A percentile compares a stretch with the other conserved stretches of the same genome.
phyloP scores from a whole-genome alignment of 2,113 vertebrate genomes.

The Tetrao urogallus region DNA sequence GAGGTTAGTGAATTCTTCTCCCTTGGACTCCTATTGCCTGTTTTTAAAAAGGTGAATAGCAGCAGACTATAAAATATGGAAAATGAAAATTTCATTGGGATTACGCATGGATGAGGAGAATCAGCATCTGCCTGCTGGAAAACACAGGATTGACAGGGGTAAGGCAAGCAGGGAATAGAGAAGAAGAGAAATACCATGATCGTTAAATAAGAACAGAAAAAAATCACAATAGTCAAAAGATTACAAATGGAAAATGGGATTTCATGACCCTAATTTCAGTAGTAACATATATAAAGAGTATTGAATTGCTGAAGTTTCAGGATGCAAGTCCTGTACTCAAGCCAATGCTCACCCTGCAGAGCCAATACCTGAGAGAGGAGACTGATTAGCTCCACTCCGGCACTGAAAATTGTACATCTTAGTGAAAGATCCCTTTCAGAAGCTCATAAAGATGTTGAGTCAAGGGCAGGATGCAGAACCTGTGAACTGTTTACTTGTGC shows the following conservation, averaged over 20 bases:
- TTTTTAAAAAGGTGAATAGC: conserved; percentile 69
- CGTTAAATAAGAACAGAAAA: background rate
- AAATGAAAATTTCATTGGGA: conserved; percentile 65
- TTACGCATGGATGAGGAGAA: conserved; percentile 67
- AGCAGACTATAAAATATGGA: conserved; percentile 58
- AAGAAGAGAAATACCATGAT: background rate
- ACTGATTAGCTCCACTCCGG: background rate
- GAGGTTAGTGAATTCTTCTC: conserved; percentile 63
- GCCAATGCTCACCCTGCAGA: background rate
- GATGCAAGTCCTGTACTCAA: background rate
- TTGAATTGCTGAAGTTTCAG: background rate
- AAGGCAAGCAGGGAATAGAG: background rate
- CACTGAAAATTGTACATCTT: background rate
- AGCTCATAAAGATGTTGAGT: background rate
- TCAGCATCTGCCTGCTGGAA: conserved; percentile 56
- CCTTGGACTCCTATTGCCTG: conserved; percentile 50
- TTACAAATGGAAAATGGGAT: background rate
- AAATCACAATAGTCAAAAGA: background rate
- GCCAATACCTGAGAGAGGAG: background rate
- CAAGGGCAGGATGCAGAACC: background rate
- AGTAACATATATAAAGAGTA: background rate
- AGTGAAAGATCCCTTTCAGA: background rate
- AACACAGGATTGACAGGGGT: conserved; percentile 11
- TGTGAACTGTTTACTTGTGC: conserved; percentile 43
- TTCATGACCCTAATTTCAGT: background rate